phyloP scores from a whole-genome alignment of 2,888 invertebrate genomes.

The Antheraea assamensis region DNA sequence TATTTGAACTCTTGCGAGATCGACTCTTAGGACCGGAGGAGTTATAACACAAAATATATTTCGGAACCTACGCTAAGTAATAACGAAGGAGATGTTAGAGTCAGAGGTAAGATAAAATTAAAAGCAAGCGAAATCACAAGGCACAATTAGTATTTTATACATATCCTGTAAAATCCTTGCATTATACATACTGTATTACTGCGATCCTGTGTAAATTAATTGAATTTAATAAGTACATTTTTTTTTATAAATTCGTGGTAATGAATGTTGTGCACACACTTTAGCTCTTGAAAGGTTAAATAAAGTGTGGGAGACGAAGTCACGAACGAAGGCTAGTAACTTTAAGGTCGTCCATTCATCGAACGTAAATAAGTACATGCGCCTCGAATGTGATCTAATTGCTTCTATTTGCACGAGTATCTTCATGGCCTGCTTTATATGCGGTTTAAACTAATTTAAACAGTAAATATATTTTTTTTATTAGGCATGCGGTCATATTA shows the following conservation, averaged over 20 bases:
- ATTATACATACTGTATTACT: not conserved
- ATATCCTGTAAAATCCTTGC: not conserved
- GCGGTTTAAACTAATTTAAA: slow-evolving; percentile 1
- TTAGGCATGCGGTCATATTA: not conserved
- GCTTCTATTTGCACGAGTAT: not conserved
- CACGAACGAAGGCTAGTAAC: not conserved
- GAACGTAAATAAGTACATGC: not conserved
- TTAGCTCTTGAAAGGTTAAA: not conserved
- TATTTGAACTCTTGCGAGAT: too few species aligned
- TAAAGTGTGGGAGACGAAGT: not conserved
- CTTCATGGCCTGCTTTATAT: not conserved
- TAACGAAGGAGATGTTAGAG: too few species aligned
- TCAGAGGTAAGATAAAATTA: too few species aligned
- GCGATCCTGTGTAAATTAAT: not conserved
- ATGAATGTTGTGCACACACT: not conserved
- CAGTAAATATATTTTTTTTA: not conserved
- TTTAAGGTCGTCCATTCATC: not conserved
- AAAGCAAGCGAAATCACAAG: too few species aligned
- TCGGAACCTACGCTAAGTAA: too few species aligned
- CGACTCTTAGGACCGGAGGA: too few species aligned
- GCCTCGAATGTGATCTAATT: not conserved
- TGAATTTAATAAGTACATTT: not conserved
- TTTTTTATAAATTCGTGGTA: not conserved
- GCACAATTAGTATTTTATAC: not conserved
- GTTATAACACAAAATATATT: too few species aligned